Percentiles rank a stretch among this genome's conserved stretches.
Conservation (phyloP, 2,888 invertebrate genomes). For the Agrilus biguttatus region DNA sequence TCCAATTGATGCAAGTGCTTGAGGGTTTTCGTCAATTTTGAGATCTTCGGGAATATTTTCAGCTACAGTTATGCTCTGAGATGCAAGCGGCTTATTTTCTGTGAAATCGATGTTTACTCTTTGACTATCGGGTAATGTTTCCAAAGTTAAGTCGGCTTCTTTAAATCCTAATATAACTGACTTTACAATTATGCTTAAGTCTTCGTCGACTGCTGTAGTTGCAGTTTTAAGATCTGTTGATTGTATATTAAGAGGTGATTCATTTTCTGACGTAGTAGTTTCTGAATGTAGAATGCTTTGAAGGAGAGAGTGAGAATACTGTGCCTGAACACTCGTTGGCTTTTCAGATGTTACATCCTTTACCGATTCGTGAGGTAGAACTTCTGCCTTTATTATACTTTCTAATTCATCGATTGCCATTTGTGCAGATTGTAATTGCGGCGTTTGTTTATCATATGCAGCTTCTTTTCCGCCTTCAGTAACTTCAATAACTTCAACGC, state of each 20-base stretch:
- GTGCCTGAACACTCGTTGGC: slow-evolving; percentile 24
- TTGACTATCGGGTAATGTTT: slow-evolving; percentile 23
- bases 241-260: slow-evolving; percentile 21
- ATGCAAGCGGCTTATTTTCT: slow-evolving; percentile 31
- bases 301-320: slow-evolving; percentile 24
- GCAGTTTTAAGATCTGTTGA: slow-evolving; percentile 28
- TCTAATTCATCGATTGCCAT: slow-evolving; percentile 28
- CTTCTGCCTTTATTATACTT: slow-evolving; percentile 35
- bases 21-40: slow-evolving; percentile 9
- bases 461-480: slow-evolving; percentile 35
- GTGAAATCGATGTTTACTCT: slow-evolving; percentile 21
- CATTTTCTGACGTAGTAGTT: slow-evolving; percentile 31
- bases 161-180: slow-evolving; percentile 36
- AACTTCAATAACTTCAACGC: slow-evolving; percentile 35
- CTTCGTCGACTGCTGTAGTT: slow-evolving; percentile 29
- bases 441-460: slow-evolving; percentile 20
- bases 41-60: slow-evolving; percentile 20
- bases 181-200: slow-evolving; percentile 30
- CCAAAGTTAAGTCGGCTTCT: slow-evolving; percentile 27
- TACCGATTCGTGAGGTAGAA: slow-evolving; percentile 27
- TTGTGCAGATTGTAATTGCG: slow-evolving; percentile 23
- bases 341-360: slow-evolving; percentile 23
- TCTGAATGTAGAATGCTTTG: slow-evolving; percentile 24
- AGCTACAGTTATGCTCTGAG: slow-evolving; percentile 28
- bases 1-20: slow-evolving; percentile 16